phyloP scores from a whole-genome alignment of 2,888 invertebrate genomes.

The Campoletis raptor region DNA sequence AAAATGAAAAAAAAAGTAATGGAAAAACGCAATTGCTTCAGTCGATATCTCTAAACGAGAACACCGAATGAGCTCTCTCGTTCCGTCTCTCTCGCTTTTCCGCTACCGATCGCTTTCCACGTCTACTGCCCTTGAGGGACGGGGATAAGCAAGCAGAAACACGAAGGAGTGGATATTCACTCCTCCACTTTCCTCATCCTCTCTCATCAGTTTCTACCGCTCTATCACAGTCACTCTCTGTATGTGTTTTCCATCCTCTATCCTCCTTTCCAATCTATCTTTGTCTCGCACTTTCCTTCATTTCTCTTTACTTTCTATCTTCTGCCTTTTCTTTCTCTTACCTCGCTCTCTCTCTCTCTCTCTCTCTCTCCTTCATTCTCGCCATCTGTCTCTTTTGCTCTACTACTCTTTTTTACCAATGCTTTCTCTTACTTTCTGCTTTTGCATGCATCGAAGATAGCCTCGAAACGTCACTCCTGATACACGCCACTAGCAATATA shows the following conservation, averaged over 20 bases:
- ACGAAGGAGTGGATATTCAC: constrained; percentile 45
- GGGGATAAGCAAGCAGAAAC: constrained; percentile 58
- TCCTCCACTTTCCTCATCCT: constrained; percentile 53
- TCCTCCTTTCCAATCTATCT: constrained; percentile 27
- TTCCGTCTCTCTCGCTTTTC: constrained; percentile 34
- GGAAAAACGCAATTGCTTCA: constrained; percentile 54
- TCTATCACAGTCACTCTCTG: constrained; percentile 45
- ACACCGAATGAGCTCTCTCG: background rate
- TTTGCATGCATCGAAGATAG: constrained; percentile 65
- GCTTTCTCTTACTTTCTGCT: constrained; percentile 33
- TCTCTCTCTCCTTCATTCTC: constrained; percentile 16
- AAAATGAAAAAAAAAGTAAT: background rate
- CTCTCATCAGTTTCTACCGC: constrained; percentile 57
- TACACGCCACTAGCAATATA: constrained; percentile 61
- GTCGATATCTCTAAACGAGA: constrained; percentile 35
- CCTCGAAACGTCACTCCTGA: constrained; percentile 66
- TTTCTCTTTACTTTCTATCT: constrained; percentile 10
- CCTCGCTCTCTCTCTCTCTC: constrained; percentile 8
- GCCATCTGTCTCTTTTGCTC: background rate
- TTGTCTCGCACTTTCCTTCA: constrained; percentile 24
- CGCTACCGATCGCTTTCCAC: constrained; percentile 55
- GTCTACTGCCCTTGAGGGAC: constrained; percentile 39
- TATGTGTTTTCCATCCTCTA: constrained; percentile 26
- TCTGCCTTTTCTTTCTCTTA: constrained; percentile 8
- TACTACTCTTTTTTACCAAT: constrained; percentile 21